phyloP scores from a whole-genome alignment of 2,113 vertebrate species.

The Mixornis gularis region DNA sequence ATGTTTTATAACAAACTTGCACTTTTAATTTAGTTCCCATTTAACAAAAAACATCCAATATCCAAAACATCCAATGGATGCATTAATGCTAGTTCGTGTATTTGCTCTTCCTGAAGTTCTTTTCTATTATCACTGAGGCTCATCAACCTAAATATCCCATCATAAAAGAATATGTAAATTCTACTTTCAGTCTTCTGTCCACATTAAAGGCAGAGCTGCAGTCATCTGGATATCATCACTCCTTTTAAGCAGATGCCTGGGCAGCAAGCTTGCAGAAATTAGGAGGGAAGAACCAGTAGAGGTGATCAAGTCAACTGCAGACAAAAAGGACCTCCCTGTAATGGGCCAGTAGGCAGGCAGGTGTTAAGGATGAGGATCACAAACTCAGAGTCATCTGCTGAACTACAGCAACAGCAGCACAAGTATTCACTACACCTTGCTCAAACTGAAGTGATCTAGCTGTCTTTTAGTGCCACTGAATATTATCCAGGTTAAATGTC shows the following conservation, averaged over 20 bases:
- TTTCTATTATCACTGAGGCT: not conserved
- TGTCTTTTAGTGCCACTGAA: not conserved
- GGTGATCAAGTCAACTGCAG: not conserved
- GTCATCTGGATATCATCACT: not conserved
- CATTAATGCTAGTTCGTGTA: not conserved
- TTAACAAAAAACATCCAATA: not conserved
- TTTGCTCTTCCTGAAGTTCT: not conserved
- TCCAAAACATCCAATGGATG: not conserved
- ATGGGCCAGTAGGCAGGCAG: not conserved
- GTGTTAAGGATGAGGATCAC: not conserved
- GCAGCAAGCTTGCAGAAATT: not conserved
- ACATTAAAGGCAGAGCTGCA: not conserved
- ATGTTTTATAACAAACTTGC: not conserved
- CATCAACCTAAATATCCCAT: not conserved
- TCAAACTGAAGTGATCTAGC: not conserved
- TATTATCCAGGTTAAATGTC: not conserved
- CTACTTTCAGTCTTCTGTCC: not conserved
- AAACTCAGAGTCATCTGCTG: not conserved
- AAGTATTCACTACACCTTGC: not conserved
- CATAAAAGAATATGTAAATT: not conserved
- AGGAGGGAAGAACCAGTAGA: not conserved
- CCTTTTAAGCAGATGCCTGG: not conserved
- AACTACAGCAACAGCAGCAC: not conserved
- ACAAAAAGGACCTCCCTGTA: not conserved
- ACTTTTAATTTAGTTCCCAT: not conserved